Evolutionary conservation across 1,140 invertebrate species (phyloP).

Genomic region (Tetragonula clypearis): DNA sequence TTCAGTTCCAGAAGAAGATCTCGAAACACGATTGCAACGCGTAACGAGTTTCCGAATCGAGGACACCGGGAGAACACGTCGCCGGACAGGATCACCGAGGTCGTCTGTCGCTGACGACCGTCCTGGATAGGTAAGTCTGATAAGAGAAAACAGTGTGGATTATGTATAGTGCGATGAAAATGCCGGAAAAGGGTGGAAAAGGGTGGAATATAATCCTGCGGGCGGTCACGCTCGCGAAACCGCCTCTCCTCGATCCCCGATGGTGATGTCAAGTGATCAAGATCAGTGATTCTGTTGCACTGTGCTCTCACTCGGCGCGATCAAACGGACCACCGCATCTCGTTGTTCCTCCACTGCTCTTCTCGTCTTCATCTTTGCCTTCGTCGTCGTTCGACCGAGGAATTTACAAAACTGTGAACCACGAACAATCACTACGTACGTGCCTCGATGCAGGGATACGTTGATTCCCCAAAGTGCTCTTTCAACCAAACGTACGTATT

Average conservation of each 20-base stretch:
- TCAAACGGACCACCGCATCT: conserved; percentile 4
- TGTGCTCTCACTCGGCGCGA: conserved; percentile 30
- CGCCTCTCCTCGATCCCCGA: conserved; percentile 12
- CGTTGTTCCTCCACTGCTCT: not conserved
- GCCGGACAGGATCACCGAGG: conserved; percentile 48
- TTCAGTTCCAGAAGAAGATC: not conserved
- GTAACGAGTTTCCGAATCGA: not conserved
- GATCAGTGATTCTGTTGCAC: conserved; percentile 66
- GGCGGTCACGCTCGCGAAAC: not conserved
- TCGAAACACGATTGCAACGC: not conserved
- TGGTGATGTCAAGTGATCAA: conserved; percentile 66
- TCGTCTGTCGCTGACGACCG: conserved; percentile 58
- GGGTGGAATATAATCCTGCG: conserved; percentile 36
- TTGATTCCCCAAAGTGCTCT: conserved; percentile 49
- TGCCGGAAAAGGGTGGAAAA: not conserved
- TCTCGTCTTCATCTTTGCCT: conserved; percentile 23
- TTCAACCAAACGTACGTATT: conserved; percentile 20
- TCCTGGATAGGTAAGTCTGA: conserved; percentile 66
- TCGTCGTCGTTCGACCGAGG: conserved; percentile 37
- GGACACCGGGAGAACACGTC: conserved; percentile 52
- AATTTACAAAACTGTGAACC: conserved; percentile 57
- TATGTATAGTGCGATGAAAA: conserved; percentile 21
- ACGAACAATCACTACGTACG: conserved; percentile 5
- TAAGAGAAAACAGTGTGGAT: conserved; percentile 24
- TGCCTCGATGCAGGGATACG: conserved; percentile 40